Conservation (phyloP, 2,888 invertebrate species). For the Platycheirus rosarum region DNA sequence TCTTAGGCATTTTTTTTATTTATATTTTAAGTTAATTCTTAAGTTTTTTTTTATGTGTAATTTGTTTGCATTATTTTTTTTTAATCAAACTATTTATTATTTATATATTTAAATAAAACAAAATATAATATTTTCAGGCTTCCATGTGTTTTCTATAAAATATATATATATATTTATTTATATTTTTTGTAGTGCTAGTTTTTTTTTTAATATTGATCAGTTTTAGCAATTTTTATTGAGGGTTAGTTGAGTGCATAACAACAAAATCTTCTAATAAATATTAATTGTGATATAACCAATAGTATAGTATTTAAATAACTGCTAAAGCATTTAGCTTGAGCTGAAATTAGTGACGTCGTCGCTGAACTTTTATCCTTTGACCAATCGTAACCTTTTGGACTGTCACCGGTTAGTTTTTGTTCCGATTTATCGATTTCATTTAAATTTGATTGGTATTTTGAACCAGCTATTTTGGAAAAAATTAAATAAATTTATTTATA, state of each 20-base stretch:
- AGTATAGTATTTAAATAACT: slow-evolving; percentile 30
- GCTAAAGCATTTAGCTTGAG: slow-evolving; percentile 17
- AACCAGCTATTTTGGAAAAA: slow-evolving; percentile 84
- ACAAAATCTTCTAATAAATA: slow-evolving; percentile 62
- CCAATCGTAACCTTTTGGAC: slow-evolving; percentile 81
- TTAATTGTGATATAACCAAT: slow-evolving; percentile 50
- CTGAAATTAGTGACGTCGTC: slow-evolving; percentile 36
- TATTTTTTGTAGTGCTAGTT: slow-evolving; percentile 43
- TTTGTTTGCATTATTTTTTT: slow-evolving; percentile 26
- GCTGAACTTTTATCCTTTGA: slow-evolving; percentile 79
- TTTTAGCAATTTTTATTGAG: slow-evolving; percentile 23
- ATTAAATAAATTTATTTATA: background rate
- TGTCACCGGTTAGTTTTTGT: slow-evolving; percentile 85
- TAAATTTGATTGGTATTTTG: slow-evolving; percentile 88
- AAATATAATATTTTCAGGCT: slow-evolving; percentile 59
- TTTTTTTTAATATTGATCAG: slow-evolving; percentile 17
- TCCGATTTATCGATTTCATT: slow-evolving; percentile 92
- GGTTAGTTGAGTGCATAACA: slow-evolving; percentile 55
- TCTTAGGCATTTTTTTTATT: slow-evolving; percentile 62
- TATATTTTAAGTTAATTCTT: slow-evolving; percentile 52
- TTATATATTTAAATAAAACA: slow-evolving; percentile 20
- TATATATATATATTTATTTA: slow-evolving; percentile 43
- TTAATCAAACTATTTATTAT: slow-evolving; percentile 25
- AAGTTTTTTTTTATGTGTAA: slow-evolving; percentile 31
- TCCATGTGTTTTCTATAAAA: slow-evolving; percentile 54